phyloP scores from a whole-genome alignment of 2,888 invertebrate genomes.

The Drosophila paramelanica region DNA sequence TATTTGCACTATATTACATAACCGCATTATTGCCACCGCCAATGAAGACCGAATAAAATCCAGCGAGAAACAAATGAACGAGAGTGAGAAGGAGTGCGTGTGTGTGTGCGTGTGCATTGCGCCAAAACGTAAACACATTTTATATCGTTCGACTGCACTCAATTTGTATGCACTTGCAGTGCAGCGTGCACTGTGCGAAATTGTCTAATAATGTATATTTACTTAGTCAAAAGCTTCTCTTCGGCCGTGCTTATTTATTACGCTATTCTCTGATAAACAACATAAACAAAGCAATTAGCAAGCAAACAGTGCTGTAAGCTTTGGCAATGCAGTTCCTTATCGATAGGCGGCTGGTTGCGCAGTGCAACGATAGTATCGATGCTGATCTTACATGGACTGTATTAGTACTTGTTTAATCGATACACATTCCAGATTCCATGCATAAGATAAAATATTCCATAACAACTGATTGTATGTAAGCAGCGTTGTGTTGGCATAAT shows the following conservation, averaged over 20 bases:
- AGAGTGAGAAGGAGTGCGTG: neutral
- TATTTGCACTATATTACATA: conserved; percentile 78
- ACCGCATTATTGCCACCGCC: conserved; percentile 74
- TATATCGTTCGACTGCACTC: conserved; percentile 1
- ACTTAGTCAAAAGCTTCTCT: neutral
- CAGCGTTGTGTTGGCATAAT: too few species aligned
- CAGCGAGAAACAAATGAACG: conserved; percentile 12
- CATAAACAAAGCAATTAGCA: conserved; percentile 11
- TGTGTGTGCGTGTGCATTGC: neutral
- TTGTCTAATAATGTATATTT: conserved; percentile 7
- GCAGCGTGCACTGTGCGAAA: conserved; percentile 18
- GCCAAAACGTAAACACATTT: neutral
- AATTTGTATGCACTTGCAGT: conserved; percentile 12
- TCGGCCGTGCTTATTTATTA: conserved; percentile 1
- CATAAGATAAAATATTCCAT: too few species aligned
- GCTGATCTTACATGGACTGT: neutral
- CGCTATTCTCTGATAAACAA: conserved; percentile 3
- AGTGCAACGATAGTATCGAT: neutral
- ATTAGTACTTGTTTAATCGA: neutral
- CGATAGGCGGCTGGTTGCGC: neutral
- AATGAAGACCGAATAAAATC: conserved; percentile 63
- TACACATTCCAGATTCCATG: too few species aligned
- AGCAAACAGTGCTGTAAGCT: neutral
- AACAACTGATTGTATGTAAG: too few species aligned
- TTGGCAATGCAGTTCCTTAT: neutral